phyloP scores from a whole-genome alignment of 2,888 invertebrate genomes.

The Bombyx huttoni region DNA sequence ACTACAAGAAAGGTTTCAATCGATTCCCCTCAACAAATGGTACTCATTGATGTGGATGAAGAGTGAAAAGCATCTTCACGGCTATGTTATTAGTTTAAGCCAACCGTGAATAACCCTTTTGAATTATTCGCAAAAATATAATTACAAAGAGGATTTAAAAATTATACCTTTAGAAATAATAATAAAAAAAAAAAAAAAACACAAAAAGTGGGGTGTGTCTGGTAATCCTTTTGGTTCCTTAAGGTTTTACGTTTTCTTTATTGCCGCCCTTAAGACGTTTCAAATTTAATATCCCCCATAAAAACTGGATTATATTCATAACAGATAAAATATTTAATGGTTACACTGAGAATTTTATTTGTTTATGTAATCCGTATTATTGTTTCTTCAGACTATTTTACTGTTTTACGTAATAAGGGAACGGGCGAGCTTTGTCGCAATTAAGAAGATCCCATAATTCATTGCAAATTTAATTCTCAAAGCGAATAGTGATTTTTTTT shows the following conservation, averaged over 20 bases:
- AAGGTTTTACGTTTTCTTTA: slow-evolving; percentile 46
- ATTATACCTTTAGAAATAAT: slow-evolving; percentile 33
- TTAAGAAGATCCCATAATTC: background rate
- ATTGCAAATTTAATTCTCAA: too few species aligned
- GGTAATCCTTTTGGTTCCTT: slow-evolving; percentile 49
- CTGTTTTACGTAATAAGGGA: slow-evolving; percentile 14
- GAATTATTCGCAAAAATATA: background rate
- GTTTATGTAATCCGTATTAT: slow-evolving; percentile 60
- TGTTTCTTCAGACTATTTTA: slow-evolving; percentile 46
- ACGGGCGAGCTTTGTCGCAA: background rate
- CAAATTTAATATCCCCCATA: slow-evolving; percentile 50
- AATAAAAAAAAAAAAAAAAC: slow-evolving; percentile 37
- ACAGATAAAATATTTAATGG: slow-evolving; percentile 66
- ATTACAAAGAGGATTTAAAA: slow-evolving; percentile 18
- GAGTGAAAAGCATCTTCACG: too few species aligned
- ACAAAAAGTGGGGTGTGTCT: slow-evolving; percentile 9
- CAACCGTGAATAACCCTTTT: background rate
- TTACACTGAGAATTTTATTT: slow-evolving; percentile 50
- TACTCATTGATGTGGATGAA: too few species aligned
- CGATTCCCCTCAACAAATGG: too few species aligned
- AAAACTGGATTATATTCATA: slow-evolving; percentile 65
- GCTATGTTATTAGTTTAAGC: too few species aligned
- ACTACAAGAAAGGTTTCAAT: too few species aligned
- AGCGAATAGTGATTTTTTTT: too few species aligned
- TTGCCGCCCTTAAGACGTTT: slow-evolving; percentile 39